These are phyloP conservation scores for Peromyscus nudipes DNA, from an alignment of 2,797 vertebrate species.

Conservation along the genomic window DNA sequence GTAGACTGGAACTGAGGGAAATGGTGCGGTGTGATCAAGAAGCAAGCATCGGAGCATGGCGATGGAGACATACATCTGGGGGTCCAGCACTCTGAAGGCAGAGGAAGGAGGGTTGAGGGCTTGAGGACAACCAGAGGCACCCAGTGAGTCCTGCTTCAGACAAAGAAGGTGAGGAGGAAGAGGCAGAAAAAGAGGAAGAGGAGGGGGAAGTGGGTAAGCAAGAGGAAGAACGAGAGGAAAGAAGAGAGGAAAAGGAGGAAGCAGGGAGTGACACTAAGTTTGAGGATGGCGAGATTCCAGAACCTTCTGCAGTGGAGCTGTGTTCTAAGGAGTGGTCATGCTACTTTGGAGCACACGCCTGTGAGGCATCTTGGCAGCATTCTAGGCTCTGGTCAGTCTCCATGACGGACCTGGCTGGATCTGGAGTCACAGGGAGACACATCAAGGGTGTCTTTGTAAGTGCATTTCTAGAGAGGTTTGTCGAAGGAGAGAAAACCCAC, in stretches of 20 bases:
- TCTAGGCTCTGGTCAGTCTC: neutral
- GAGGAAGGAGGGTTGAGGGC: neutral
- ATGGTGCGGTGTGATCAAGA: neutral
- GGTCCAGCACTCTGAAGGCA: neutral
- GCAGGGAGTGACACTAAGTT: neutral
- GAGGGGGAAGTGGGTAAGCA: too few species aligned
- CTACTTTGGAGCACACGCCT: neutral
- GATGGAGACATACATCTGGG: neutral
- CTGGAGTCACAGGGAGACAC: neutral
- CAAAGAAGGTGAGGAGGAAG: neutral
- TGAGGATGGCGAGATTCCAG: neutral
- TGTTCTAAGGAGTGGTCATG: rapidly evolving
- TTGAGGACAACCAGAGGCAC: neutral
- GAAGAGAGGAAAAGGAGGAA: neutral
- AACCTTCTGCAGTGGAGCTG: neutral
- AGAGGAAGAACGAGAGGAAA: neutral
- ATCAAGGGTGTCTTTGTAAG: too few species aligned
- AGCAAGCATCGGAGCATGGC: neutral
- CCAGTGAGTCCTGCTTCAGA: neutral
- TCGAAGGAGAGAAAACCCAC: neutral
- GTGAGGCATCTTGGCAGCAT: neutral
- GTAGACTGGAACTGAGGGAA: neutral
- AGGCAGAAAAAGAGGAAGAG: neutral
- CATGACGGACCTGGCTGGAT: neutral
- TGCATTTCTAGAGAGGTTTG: neutral